Evolutionary conservation across 2,888 invertebrate genomes (phyloP).

Genomic region (Lamellibrachia satsuma): DNA sequence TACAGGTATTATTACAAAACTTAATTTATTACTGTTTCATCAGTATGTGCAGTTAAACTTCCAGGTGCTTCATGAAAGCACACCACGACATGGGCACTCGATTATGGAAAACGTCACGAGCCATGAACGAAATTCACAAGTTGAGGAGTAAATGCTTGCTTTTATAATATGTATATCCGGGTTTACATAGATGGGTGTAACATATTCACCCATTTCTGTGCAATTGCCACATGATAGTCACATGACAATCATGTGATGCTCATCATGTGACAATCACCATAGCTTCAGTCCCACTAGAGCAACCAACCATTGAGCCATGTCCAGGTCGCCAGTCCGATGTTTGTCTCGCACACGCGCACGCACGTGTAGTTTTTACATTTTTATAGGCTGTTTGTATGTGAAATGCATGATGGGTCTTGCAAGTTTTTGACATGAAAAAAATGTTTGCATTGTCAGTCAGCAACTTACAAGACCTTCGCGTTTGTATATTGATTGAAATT

Average conservation of each 20-base stretch:
- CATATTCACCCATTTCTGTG: neutral
- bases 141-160: neutral
- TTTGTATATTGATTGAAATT: neutral
- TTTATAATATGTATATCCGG: neutral
- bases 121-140: neutral
- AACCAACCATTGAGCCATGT: neutral
- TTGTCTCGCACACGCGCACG: neutral
- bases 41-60: neutral
- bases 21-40: conserved; percentile 8
- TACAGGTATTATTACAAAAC: neutral
- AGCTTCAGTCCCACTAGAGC: neutral
- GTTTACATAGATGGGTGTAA: neutral
- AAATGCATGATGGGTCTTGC: neutral
- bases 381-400: conserved; percentile 13
- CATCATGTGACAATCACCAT: neutral
- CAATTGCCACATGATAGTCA: neutral
- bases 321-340: neutral
- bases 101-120: neutral
- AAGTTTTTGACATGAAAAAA: neutral
- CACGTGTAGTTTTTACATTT: conserved; percentile 6
- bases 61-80: neutral
- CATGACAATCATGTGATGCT: neutral
- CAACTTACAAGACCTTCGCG: neutral
- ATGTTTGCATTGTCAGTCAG: neutral
- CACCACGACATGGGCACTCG: neutral